A percentile compares a stretch with the other conserved stretches of the same genome.
These are phyloP conservation scores for Caenorhabditis parvicauda DNA, from an alignment of 2,888 invertebrate species.

Conservation along the genomic window DNA sequence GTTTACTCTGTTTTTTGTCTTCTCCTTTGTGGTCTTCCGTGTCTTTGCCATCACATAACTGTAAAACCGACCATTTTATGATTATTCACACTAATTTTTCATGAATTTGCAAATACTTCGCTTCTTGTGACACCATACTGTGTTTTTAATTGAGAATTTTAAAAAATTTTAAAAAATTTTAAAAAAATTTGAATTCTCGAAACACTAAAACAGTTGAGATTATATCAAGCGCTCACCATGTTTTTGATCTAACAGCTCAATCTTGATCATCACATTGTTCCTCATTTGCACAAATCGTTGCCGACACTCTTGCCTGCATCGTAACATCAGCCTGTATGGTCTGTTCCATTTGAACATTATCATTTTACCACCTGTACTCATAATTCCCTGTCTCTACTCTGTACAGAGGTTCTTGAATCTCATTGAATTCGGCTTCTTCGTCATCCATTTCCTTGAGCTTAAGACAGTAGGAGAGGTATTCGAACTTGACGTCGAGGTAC, in stretches of 20 bases:
- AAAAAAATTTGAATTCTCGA: background rate
- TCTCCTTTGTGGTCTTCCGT: too few species aligned
- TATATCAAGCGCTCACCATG: conserved; percentile 70
- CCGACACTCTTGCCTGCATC: conserved; percentile 92
- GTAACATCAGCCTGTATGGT: conserved; percentile 76
- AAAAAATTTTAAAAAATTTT: conserved; percentile 5
- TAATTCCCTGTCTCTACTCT: conserved; percentile 98
- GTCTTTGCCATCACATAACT: too few species aligned
- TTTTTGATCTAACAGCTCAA: conserved; percentile 94
- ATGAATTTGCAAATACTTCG: conserved; percentile 4
- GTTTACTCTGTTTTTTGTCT: background rate
- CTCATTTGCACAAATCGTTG: conserved; percentile 78
- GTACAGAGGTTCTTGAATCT: conserved; percentile 88
- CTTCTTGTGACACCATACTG: background rate
- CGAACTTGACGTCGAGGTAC: conserved; percentile 94
- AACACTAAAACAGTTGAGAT: background rate
- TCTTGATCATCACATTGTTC: conserved; percentile 79
- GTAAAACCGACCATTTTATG: too few species aligned
- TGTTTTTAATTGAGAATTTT: background rate
- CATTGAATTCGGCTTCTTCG: conserved; percentile 68
- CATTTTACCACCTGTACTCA: conserved; percentile 76
- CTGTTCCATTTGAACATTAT: background rate
- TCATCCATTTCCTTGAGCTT: conserved; percentile 99
- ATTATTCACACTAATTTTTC: background rate
- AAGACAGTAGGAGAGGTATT: conserved; percentile 95